Base-by-base conservation (phyloP, 2,888 invertebrate species). In the Osmoderma eremita region DNA sequence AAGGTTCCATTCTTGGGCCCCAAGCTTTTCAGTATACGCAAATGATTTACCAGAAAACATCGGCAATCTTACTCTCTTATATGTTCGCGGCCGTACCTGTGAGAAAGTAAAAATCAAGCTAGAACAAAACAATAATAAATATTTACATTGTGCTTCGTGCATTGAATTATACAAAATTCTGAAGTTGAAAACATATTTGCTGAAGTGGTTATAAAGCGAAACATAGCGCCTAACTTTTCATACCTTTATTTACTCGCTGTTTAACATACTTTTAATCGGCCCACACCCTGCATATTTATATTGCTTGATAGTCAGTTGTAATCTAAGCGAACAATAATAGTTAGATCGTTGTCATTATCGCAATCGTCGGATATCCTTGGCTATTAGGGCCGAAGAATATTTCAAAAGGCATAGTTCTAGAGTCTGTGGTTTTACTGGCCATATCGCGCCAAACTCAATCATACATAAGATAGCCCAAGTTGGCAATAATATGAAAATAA, bases 391-490 rank as follows among this genome's bases (percentile, higher is more conserved):
- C 12, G 36, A 45, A 18, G 24, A 61, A 61, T 45, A 45, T 30
- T 61, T 45, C n/a, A 61, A 58, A 45, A 61, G 45, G n/a, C 45
- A 30, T 42, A 45, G 30, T 48, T 18, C 30, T 45, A 30, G 30
- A 61, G 30, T 24, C 24, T 61, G 45, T 17, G 36, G 45, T 61
- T 61, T 61, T 61, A 61, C 45, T 12, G 45, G 17, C 17, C 22
- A 22, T 48, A 42, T 12, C n/a, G 10, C 15, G 15, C 12, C 42
- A 42, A 45, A 58, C 24, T 4, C 48, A 15, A 53, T 53, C 53
- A 3, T 13, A 38, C 17, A n/a, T 13, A 38, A 38, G 53, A 15
- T 53, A 17, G 38, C 15, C 8, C 13, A 38, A 38, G 38, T 53
- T 38, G 18, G 18, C 36, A 53, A 53, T 38, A 38, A 18, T 36